phyloP scores from a whole-genome alignment of 2,888 invertebrate genomes.

The Lissocephala sabroskyi region DNA sequence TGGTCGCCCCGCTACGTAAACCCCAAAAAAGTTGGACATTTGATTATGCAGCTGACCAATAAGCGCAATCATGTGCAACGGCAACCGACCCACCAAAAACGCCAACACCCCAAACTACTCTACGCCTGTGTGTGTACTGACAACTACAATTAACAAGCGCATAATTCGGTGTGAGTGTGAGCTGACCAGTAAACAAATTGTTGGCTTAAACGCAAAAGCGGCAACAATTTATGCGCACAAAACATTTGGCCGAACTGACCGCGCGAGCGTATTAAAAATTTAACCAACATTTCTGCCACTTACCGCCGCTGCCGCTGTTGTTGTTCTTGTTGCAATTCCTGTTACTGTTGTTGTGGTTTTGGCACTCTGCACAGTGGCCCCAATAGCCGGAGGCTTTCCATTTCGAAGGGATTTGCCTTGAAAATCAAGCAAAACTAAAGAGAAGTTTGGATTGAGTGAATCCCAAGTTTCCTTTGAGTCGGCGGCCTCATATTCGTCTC shows the following conservation, averaged over 20 bases:
- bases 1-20: constrained; percentile 20
- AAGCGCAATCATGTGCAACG: constrained; percentile 40
- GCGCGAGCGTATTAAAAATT: constrained; percentile 9
- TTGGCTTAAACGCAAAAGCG: constrained; percentile 58
- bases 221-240: constrained; percentile 51
- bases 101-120: constrained; percentile 8
- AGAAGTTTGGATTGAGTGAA: too few species aligned
- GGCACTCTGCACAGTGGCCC: background rate
- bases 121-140: constrained; percentile 10
- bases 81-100: constrained; percentile 8
- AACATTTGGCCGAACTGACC: constrained; percentile 21
- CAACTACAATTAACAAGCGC: constrained; percentile 55
- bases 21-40: constrained; percentile 47
- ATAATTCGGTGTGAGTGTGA: constrained; percentile 32
- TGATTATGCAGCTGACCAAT: constrained; percentile 58
- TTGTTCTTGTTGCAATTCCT: background rate
- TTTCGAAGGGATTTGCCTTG: too few species aligned
- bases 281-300: background rate
- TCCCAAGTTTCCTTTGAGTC: too few species aligned
- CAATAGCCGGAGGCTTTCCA: too few species aligned
- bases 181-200: constrained; percentile 61
- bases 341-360: background rate
- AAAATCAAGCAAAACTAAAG: too few species aligned
- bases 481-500: too few species aligned
- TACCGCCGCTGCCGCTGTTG: background rate